Base-by-base conservation (phyloP, 2,888 invertebrate species). In the Onthophagus sagittarius region DNA sequence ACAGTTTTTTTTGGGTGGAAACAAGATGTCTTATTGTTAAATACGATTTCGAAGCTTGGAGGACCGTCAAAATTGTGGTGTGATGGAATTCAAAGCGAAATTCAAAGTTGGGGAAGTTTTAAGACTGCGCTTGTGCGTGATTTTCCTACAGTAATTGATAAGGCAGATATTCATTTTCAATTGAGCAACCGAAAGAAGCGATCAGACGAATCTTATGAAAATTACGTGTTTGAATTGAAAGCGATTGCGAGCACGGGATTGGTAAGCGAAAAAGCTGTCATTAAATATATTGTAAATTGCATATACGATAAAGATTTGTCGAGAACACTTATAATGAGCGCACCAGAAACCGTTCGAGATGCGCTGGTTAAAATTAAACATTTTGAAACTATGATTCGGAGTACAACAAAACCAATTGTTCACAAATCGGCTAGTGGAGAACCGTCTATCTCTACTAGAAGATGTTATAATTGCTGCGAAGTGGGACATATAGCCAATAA, bases 51-150 rank as follows among this genome's bases (percentile, higher is more conserved):
- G n/a, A 78, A 78, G 63, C 70, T 78, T n/a, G 70, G 69, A 9
- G 77, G 77, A 7, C 77, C 78, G 72, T 77, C 77, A 5, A 76
- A 75, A 33, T 71, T 71, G 9, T 79, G 79, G 79, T 78, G 75
- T 72, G 76, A 78, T 15, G 63, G 72, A 6, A 53, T 63, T 11
- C 15, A 33, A 33, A 23, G 53, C 11, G 63, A 71, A 14, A 14
- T 73, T 9, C 65, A 71, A 39, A 62, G 23, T 7, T 73, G 73
- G 73, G 71, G 15, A 15, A 65, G 53, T 39, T 65, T 73, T 23
- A 64, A 70, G 13, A 9, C 23, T 5, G 32, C 39, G 23, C n/a
- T 73, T 9, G 39, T 73, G 11, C 6, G 53, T 9, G 73, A 63
- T 67, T 73, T 71, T 69, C 73, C 71, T n/a, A 67, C 15, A 9